Conservation (phyloP, 2,888 invertebrate species). For the Scaptomyza parva region DNA sequence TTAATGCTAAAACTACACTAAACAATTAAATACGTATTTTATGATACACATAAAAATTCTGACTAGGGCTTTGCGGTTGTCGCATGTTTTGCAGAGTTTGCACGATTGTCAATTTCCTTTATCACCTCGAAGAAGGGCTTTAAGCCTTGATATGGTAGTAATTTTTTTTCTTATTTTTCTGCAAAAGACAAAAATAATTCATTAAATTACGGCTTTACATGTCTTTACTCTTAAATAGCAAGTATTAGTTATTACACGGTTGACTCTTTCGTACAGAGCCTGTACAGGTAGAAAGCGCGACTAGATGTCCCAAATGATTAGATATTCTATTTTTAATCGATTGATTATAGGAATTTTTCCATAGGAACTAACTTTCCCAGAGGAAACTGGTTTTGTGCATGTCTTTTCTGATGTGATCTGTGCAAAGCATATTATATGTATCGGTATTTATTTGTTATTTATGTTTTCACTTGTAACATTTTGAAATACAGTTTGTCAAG, state of each 20-base stretch:
- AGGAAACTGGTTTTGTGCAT: too few species aligned
- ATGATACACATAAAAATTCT: conserved; percentile 15
- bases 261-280: too few species aligned
- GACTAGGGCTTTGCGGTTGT: conserved; percentile 40
- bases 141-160: conserved; percentile 61
- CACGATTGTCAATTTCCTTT: conserved; percentile 24
- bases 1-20: conserved; percentile 12
- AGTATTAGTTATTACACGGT: background rate
- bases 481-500: too few species aligned
- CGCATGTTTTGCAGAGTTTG: background rate
- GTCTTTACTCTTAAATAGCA: background rate
- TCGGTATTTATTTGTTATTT: too few species aligned
- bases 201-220: background rate
- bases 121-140: conserved; percentile 31
- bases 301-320: too few species aligned
- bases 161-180: conserved; percentile 43
- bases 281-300: too few species aligned
- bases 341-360: too few species aligned
- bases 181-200: conserved; percentile 45
- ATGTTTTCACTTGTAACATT: too few species aligned
- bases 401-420: too few species aligned
- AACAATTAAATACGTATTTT: conserved; percentile 8
- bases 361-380: too few species aligned
- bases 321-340: too few species aligned
- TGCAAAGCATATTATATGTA: too few species aligned